These are phyloP conservation scores for Pocillopora grandis DNA, from an alignment of 92 coral and sea anemone species.

Conservation along the genomic window DNA sequence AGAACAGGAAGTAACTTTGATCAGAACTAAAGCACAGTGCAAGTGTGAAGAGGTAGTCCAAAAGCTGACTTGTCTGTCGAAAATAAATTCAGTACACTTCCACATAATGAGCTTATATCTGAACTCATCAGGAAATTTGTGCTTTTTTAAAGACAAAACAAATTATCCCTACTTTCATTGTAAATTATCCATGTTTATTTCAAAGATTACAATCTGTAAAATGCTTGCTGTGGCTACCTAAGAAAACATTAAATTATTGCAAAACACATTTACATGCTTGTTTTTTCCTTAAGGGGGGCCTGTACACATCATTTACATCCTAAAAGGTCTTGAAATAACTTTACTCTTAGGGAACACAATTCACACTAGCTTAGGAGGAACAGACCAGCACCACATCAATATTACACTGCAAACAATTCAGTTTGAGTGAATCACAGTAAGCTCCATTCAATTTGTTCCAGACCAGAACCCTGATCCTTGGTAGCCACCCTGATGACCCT, in stretches of 20 bases:
- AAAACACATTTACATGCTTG: slow-evolving; percentile 93
- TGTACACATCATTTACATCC: slow-evolving; percentile 98
- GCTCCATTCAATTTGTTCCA: slow-evolving; percentile 55
- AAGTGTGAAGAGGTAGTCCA: too few relatives aligned
- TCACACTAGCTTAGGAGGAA: slow-evolving; percentile 45
- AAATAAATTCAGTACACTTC: too few relatives aligned
- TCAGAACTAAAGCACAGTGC: too few relatives aligned
- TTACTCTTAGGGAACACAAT: slow-evolving; percentile 31
- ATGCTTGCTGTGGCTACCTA: slow-evolving; percentile 57
- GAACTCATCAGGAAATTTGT: too few relatives aligned
- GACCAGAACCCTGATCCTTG: slow-evolving; percentile 85
- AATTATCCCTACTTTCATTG: slow-evolving; percentile 13
- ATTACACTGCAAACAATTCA: slow-evolving; percentile 28
- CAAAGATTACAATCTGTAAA: slow-evolving; percentile 55
- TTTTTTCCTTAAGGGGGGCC: slow-evolving; percentile 54
- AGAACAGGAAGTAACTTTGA: too few relatives aligned
- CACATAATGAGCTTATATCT: too few relatives aligned
- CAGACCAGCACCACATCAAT: slow-evolving; percentile 43
- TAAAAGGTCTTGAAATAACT: slow-evolving; percentile 43
- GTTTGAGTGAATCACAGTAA: slow-evolving; percentile 23
- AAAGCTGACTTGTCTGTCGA: too few relatives aligned
- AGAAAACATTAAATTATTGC: slow-evolving; percentile 92
- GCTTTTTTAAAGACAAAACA: background rate
- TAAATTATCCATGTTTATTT: slow-evolving; percentile 47
- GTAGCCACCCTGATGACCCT: slow-evolving; percentile 81